Conservation (phyloP, 2,797 vertebrate genomes). For the Lophotriccus pileatus region DNA sequence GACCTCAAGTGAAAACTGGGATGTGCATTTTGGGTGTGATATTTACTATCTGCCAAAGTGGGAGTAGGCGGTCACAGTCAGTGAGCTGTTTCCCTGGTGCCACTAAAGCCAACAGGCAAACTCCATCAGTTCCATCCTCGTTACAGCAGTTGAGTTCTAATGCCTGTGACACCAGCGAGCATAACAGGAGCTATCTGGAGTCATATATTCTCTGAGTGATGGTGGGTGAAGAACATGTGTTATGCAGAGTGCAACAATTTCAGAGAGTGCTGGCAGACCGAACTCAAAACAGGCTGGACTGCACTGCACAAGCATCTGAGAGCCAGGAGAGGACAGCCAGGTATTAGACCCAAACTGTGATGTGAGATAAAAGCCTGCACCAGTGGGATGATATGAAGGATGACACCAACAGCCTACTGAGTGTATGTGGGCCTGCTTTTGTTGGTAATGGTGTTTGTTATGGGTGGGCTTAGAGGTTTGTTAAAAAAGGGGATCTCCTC, state of each 20-base stretch:
- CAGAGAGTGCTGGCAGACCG: not conserved
- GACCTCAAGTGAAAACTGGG: not conserved
- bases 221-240: not conserved
- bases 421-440: not conserved
- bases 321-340: not conserved
- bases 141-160: not conserved
- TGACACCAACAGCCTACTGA: not conserved
- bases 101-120: not conserved
- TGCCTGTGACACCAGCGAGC: not conserved
- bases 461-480: not conserved
- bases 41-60: not conserved
- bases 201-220: too few relatives aligned
- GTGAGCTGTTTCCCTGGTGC: not conserved
- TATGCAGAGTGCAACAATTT: not conserved
- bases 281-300: not conserved
- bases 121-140: not conserved
- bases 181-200: not conserved
- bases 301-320: not conserved
- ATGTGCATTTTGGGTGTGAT: not conserved
- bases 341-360: not conserved
- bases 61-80: not conserved
- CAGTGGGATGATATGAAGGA: not conserved
- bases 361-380: not conserved
- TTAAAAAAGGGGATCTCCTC: not conserved
- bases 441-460: not conserved